Evolutionary conservation across 1,140 invertebrate genomes (phyloP).

Genomic region (Yoshiicerus persimilis): DNA sequence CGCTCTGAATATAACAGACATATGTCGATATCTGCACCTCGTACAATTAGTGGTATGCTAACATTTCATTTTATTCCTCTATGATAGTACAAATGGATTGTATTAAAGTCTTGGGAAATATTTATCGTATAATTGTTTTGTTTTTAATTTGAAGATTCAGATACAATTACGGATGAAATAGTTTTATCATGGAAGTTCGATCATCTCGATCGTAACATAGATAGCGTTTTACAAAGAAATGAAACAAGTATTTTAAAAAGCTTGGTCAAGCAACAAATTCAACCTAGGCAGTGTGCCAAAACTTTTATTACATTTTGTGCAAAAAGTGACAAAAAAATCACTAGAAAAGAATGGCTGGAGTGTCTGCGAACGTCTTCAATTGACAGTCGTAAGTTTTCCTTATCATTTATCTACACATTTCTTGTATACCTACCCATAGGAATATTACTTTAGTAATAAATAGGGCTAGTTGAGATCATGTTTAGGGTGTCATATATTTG

Average conservation of each 20-base stretch:
- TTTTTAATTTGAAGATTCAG: constrained; percentile 6
- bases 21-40: constrained; percentile 36
- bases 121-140: background rate
- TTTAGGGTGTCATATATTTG: too few relatives aligned
- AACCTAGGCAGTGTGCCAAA: constrained; percentile 82
- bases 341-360: constrained; percentile 73
- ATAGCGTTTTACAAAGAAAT: constrained; percentile 70
- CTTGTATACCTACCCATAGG: too few relatives aligned
- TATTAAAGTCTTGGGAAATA: too few relatives aligned
- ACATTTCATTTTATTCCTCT: background rate
- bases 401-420: too few relatives aligned
- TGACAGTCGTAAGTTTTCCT: constrained; percentile 55
- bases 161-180: constrained; percentile 30
- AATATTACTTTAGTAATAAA: too few relatives aligned
- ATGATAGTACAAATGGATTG: background rate
- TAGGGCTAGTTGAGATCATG: too few relatives aligned
- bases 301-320: constrained; percentile 86
- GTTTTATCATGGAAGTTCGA: constrained; percentile 86
- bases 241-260: constrained; percentile 78
- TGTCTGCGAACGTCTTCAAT: constrained; percentile 68
- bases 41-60: background rate
- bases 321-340: constrained; percentile 71
- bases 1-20: constrained; percentile 68
- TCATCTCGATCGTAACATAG: constrained; percentile 74
- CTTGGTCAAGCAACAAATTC: constrained; percentile 80